Percentiles rank a stretch among this genome's conserved stretches.
phyloP scores from a whole-genome alignment of 2,888 invertebrate species.

The Meteorus cinctellus region DNA sequence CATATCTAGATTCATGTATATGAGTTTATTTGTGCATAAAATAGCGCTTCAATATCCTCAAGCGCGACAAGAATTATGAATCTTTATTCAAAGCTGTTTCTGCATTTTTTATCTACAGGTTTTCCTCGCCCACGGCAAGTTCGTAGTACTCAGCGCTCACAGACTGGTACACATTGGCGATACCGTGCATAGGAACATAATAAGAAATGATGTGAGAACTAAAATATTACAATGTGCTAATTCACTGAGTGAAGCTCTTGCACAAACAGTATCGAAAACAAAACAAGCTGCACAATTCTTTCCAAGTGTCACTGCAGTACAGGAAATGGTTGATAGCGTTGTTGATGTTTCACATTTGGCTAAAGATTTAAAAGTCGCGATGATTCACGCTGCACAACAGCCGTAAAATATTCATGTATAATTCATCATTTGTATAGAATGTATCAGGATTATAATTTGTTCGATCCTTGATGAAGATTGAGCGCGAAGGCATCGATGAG shows the following conservation, averaged over 20 bases:
- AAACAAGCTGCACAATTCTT: conserved; percentile 94
- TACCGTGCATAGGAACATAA: conserved; percentile 90
- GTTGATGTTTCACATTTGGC: conserved; percentile 90
- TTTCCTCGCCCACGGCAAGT: conserved; percentile 94
- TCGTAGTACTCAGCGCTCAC: conserved; percentile 94
- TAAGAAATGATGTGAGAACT: conserved; percentile 82
- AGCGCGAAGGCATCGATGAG: conserved; percentile 2
- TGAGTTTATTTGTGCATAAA: conserved; percentile 7
- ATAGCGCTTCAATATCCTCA: background rate
- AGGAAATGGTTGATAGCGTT: conserved; percentile 94
- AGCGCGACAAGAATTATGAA: conserved; percentile 1
- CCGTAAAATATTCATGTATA: conserved; percentile 60
- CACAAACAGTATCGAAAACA: conserved; percentile 88
- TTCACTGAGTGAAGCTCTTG: conserved; percentile 86
- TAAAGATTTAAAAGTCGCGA: conserved; percentile 83
- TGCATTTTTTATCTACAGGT: conserved; percentile 65
- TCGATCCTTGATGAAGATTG: conserved; percentile 6
- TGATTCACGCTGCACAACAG: conserved; percentile 81
- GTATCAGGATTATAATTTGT: background rate
- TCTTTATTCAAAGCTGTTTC: conserved; percentile 17
- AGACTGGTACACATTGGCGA: conserved; percentile 96
- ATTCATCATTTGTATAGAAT: background rate
- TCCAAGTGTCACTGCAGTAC: conserved; percentile 91
- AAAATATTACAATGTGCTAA: conserved; percentile 85
- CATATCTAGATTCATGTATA: background rate